phyloP scores from a whole-genome alignment of 2,888 invertebrate genomes.

The Standfussiana lucernea region DNA sequence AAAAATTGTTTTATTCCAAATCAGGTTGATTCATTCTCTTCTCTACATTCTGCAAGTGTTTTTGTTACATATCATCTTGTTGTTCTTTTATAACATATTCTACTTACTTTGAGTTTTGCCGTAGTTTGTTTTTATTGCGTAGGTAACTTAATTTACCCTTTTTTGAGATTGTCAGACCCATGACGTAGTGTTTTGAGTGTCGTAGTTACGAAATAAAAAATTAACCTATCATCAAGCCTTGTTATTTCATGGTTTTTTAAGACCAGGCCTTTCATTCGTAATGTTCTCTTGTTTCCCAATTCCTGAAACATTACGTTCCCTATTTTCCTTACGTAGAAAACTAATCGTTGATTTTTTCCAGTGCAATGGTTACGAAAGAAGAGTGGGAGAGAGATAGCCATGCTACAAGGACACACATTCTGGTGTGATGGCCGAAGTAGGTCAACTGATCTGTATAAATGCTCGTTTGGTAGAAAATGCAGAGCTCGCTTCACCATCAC shows the following conservation, averaged over 20 bases:
- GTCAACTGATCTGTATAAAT: slow-evolving; percentile 34
- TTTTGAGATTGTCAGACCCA: neutral
- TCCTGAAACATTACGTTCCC: neutral
- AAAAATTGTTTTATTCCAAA: neutral
- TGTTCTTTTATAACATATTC: neutral
- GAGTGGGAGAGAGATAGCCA: slow-evolving; percentile 67
- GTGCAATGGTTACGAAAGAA: slow-evolving; percentile 57
- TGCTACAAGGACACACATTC: slow-evolving; percentile 74
- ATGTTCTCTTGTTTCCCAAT: neutral
- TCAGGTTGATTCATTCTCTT: neutral
- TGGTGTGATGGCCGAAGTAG: slow-evolving; percentile 57
- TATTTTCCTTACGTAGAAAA: neutral
- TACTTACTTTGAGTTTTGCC: neutral
- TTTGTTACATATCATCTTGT: neutral
- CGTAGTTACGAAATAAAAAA: neutral
- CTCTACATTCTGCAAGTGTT: neutral
- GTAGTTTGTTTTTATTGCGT: neutral
- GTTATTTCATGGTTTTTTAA: neutral
- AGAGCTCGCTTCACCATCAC: slow-evolving; percentile 37
- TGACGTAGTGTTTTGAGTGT: neutral
- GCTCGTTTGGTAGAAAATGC: slow-evolving; percentile 37
- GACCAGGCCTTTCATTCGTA: neutral
- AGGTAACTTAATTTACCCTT: neutral
- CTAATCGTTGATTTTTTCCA: neutral
- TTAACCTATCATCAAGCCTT: neutral